Base-by-base conservation (phyloP, 1,140 invertebrate species). In the Hylaeus volcanicus region DNA sequence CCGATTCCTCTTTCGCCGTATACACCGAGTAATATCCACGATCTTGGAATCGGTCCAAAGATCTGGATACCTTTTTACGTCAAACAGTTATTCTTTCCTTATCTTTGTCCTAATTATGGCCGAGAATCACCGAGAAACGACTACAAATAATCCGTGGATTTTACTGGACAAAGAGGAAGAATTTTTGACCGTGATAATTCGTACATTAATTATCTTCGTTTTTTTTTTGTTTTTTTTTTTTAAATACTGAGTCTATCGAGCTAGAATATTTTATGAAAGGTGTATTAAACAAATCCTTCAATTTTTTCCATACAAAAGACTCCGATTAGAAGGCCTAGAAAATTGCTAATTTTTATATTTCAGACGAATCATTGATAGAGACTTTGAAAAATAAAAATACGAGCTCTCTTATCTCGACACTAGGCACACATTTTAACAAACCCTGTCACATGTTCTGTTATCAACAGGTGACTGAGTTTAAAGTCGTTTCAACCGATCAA, bases 21-120 rank as follows among this genome's bases (percentile, higher is more conserved):
- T 74, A 37, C 43, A 14, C 61, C 5, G 15, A 48, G 37, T 60
- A 80, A 74, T 74, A 75, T 51, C 64, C 72, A 84, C 82, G 81
- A 85, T 84, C 89, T 88, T 90, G 88, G 89, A 89, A 66, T 74
- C 41, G 45, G 78, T 89, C 89, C 68, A 79, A 79, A 74, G 60
- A 65, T 26, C 74, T n/a, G 53, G 1, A 45, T 66, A 64, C 43
- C 45, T 60, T 79, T 82, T 71, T 79, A 58, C 48, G 39, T 55
- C 60, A 12, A 45, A 71, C 61, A 56, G 37, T 77, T 51, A 64
- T 56, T 71, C 60, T 75, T 43, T 45, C 39, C 73, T 69, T 74
- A 71, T 82, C 76, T 79, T 66, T 63, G 63, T n/a, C 79, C 45
- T 74, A 55, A 68, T 75, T 76, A 60, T 37, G 12, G 43, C 43